phyloP scores from a whole-genome alignment of 2,888 invertebrate species.

The Palloptera scutellata region DNA sequence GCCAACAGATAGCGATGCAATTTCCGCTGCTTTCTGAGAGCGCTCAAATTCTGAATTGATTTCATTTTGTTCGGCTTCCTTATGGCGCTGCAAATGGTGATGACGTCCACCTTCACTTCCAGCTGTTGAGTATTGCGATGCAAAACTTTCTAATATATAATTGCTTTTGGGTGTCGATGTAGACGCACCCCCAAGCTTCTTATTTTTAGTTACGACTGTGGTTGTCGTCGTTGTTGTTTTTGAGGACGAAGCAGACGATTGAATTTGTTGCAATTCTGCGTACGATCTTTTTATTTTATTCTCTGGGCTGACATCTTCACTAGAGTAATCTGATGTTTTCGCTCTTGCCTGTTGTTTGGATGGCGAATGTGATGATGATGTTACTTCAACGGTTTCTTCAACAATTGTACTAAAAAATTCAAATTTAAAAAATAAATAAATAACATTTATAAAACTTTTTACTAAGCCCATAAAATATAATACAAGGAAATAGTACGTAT shows the following conservation, averaged over 20 bases:
- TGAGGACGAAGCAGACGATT: slow-evolving; percentile 41
- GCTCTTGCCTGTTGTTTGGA: slow-evolving; percentile 38
- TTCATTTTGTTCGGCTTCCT: slow-evolving; percentile 58
- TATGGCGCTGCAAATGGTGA: slow-evolving; percentile 39
- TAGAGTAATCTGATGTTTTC: slow-evolving; percentile 69
- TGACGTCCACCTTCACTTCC: slow-evolving; percentile 13
- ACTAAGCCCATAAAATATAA: too few relatives aligned
- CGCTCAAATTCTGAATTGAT: slow-evolving; percentile 54
- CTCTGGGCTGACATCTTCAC: slow-evolving; percentile 65
- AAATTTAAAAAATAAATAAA: too few relatives aligned
- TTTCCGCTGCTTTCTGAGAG: slow-evolving; percentile 24
- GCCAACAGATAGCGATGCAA: slow-evolving; percentile 17
- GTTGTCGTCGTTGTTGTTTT: slow-evolving; percentile 47
- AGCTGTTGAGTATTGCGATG: slow-evolving; percentile 38
- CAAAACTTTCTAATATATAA: slow-evolving; percentile 39
- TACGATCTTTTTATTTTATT: slow-evolving; percentile 36
- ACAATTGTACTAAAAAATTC: slow-evolving; percentile 54
- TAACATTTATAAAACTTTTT: too few relatives aligned
- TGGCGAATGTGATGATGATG: slow-evolving; percentile 36
- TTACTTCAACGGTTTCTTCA: slow-evolving; percentile 59
- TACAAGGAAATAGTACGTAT: too few relatives aligned
- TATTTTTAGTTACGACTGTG: slow-evolving; percentile 36
- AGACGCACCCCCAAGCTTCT: slow-evolving; percentile 35
- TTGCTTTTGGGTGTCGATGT: slow-evolving; percentile 52
- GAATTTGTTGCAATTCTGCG: slow-evolving; percentile 34